Conservation (phyloP, 1,140 invertebrate genomes). For the Megalonaias nervosa region DNA sequence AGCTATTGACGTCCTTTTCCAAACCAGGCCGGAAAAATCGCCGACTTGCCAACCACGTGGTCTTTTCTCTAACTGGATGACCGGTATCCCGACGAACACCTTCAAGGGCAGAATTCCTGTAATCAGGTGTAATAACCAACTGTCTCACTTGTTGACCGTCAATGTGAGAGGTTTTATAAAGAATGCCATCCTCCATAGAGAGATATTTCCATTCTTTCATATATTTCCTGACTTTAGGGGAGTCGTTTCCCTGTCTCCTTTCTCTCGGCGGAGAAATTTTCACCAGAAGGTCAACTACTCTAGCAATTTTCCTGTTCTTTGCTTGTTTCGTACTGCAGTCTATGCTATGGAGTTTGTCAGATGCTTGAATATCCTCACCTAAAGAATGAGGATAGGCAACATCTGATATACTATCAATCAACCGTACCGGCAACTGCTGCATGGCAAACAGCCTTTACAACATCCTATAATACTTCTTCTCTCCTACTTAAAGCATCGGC, state of each 20-base stretch:
- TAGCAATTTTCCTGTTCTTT: no score
- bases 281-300: background rate
- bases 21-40: conserved; percentile 17
- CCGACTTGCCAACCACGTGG: conserved; percentile 1
- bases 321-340: no score
- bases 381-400: no score
- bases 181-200: background rate
- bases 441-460: no score
- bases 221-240: no score
- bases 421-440: no score
- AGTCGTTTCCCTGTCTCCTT: background rate
- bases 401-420: no score
- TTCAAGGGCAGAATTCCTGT: background rate
- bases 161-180: background rate
- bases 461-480: no score
- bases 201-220: conserved; percentile 4
- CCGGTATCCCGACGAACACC: background rate
- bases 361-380: no score
- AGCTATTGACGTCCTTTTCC: background rate
- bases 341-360: no score
- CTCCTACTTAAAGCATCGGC: no score
- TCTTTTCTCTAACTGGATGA: conserved; percentile 8
- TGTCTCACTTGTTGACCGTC: conserved; percentile 6
- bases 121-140: background rate
- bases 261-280: background rate